Base-by-base conservation (phyloP, 2,888 invertebrate genomes). In the Apodemia hepburni region DNA sequence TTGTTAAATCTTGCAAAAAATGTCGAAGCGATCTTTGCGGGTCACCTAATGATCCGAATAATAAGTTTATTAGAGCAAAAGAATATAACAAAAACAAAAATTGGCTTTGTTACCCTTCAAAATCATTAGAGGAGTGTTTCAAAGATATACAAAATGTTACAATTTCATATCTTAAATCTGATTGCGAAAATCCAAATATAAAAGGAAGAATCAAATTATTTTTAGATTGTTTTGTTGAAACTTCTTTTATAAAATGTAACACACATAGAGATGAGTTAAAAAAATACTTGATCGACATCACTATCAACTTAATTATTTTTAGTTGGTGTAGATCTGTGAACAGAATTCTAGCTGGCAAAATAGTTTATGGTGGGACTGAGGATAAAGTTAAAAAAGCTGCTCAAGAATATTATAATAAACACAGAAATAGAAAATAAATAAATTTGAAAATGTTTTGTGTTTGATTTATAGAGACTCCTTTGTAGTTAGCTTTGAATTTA, bases 51-150 rank as follows among this genome's bases (percentile, higher is more conserved):
- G 17, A 18, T 22, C 1, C 8, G 7, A 33, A 18, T 11, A 51
- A 51, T 51, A 51, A 9, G 12, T 22, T 22, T 51, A 51, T 22
- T 18, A 51, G 18, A 9, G 9, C 49, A 9, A 51, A 51, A 22
- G 49, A 51, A 51, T 51, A 51, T 51, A 51, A 8, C 18, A 51
- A 51, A 22, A 51, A 18, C 49, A 51, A 51, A 51, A 11, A 49
- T 22, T 51, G 49, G 18, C 49, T 51, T 18, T 22, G 49, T 51
- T 51, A 18, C 18, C 49, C 49, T 9, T 51, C 18, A 7, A 17
- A 51, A 51, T 0, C 1, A 11, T 51, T 18, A 18, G 49, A 51
- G 8, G 22, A 51, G 22, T 51, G 3, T 18, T 11, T 51, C 11
- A 18, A 18, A 18, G 17, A 47, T 6, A 11, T 47, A 17, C 47